Evolutionary conservation across 2,113 vertebrate genomes (phyloP).

Genomic region (Thamnaconus septentrionalis): DNA sequence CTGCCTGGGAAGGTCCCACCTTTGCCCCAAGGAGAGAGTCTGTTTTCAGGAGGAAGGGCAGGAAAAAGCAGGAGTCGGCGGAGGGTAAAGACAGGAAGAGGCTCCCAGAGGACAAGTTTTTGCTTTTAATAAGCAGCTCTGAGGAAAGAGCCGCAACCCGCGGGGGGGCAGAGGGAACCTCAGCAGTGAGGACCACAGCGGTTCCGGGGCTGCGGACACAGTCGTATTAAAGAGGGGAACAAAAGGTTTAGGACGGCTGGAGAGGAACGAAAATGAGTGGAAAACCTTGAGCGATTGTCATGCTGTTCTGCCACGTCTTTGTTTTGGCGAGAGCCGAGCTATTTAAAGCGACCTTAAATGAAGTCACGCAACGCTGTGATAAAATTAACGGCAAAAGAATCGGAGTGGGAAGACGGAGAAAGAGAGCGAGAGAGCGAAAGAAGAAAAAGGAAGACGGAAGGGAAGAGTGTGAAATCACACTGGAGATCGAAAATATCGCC

Average conservation of each 20-base stretch:
- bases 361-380: neutral
- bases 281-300: neutral
- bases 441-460: too few species aligned
- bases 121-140: conserved; percentile 56
- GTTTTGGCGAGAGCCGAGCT: neutral
- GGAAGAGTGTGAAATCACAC: too few species aligned
- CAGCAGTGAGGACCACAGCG: conserved; percentile 30
- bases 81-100: conserved; percentile 22
- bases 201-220: conserved; percentile 14
- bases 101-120: conserved; percentile 41
- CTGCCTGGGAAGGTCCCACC: conserved; percentile 27
- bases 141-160: conserved; percentile 34
- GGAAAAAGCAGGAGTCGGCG: conserved; percentile 11
- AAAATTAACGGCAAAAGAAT: too few species aligned
- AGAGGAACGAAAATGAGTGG: neutral
- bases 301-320: neutral
- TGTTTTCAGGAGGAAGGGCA: conserved; percentile 6
- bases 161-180: conserved; percentile 32
- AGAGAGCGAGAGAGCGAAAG: too few species aligned
- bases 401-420: too few species aligned
- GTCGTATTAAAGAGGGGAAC: conserved; percentile 20
- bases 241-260: conserved; percentile 17
- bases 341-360: neutral
- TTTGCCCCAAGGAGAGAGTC: conserved; percentile 7
- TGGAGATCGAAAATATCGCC: too few species aligned